These are phyloP conservation scores for Thymelicus acteon DNA, from an alignment of 2,888 invertebrate genomes.

Conservation along the genomic window DNA sequence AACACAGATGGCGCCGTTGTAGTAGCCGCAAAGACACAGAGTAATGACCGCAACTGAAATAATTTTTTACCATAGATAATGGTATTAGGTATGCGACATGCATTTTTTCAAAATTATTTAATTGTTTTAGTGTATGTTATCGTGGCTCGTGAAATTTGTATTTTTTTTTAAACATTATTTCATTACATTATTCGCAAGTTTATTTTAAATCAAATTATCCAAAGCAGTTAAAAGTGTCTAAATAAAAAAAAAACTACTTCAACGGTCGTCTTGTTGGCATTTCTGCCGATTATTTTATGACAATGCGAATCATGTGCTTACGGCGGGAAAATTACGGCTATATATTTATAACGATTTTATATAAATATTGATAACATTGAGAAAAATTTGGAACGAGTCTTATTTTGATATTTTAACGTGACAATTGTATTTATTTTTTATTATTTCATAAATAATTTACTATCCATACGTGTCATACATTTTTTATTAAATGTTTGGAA, in stretches of 20 bases:
- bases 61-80: neutral
- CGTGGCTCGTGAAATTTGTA: too few relatives aligned
- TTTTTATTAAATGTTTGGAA: too few relatives aligned
- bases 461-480: too few relatives aligned
- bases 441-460: too few relatives aligned
- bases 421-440: too few relatives aligned
- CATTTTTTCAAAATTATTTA: neutral
- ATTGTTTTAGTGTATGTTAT: too few relatives aligned
- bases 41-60: neutral
- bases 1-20: conserved; percentile 2
- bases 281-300: conserved; percentile 40
- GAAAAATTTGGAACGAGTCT: too few relatives aligned
- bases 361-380: neutral
- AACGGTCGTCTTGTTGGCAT: conserved; percentile 35
- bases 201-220: too few relatives aligned
- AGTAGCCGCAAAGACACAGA: neutral
- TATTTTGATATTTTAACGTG: too few relatives aligned
- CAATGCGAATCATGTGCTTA: conserved; percentile 35
- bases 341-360: neutral
- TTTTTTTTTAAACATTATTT: too few relatives aligned
- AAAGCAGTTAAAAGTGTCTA: too few relatives aligned
- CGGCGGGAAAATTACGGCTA: conserved; percentile 11
- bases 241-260: neutral
- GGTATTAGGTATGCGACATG: neutral
- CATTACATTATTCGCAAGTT: too few relatives aligned